A percentile compares a stretch with the other conserved stretches of the same genome.
Evolutionary conservation across 2,113 vertebrate genomes (phyloP).

Genomic region (Lichenostomus cassidix): DNA sequence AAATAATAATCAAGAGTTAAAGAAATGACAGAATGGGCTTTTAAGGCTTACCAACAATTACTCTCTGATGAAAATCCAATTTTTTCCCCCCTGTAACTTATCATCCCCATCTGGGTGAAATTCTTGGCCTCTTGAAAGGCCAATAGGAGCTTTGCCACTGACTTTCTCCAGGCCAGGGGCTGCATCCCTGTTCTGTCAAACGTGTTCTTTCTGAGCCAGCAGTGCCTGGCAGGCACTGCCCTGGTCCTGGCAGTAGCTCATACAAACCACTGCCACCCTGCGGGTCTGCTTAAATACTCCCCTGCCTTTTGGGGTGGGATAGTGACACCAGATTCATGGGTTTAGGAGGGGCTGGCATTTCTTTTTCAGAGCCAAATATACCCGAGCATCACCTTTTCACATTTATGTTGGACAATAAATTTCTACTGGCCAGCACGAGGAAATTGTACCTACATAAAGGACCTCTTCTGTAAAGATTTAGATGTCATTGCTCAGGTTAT

Average conservation of each 20-base stretch:
- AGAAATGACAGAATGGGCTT: slow-evolving; percentile 14
- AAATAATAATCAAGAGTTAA: slow-evolving; percentile 7
- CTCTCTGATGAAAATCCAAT: background rate
- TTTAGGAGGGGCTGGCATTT: background rate
- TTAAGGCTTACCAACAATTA: slow-evolving; percentile 28
- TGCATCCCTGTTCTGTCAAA: background rate
- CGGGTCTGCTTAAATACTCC: background rate
- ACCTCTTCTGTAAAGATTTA: background rate
- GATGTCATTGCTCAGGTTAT: background rate
- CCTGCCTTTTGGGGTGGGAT: background rate
- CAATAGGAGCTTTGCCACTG: background rate
- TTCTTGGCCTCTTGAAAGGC: background rate
- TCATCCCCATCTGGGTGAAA: background rate
- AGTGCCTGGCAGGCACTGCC: background rate
- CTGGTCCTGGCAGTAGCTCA: background rate
- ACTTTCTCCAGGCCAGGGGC: background rate
- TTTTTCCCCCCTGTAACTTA: background rate
- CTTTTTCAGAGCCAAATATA: background rate
- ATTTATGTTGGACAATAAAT: background rate
- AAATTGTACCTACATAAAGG: background rate
- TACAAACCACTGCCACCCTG: background rate
- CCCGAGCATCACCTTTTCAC: background rate
- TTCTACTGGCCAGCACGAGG: background rate
- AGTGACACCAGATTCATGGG: background rate
- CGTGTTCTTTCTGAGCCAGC: background rate